Evolutionary conservation across 2,888 invertebrate genomes (phyloP), one percentile per base, ranked within the genome.

Genomic region (Cheilosia grossa): DNA sequence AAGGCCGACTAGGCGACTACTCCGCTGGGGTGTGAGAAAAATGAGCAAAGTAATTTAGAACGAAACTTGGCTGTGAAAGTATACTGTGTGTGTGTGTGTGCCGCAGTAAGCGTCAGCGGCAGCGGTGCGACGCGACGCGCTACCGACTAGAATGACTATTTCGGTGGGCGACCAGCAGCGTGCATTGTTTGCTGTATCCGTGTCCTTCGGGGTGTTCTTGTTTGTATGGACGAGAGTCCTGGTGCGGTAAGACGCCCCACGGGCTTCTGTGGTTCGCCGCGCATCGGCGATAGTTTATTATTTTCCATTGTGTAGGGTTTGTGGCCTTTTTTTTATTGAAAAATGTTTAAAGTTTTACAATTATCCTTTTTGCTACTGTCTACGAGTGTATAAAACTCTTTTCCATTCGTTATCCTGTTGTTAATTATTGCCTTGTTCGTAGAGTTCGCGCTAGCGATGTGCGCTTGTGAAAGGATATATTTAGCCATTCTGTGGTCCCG

Each of bases 291-390:
- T 72, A 82, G 77, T 77, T 82, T 82, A 82, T 82, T 82, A 82
- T 77, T 77, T 77, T 70, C 75, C 70, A 82, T 82, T 77, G 82
- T 82, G 66, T 61, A 54, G 42, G 40, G 21, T 24, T 19, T 79
- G 30, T 30, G 27, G n/a, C n/a, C 10, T 44, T 56, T 49, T 47
- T 74, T 81, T 59, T 72, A 82, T 77, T 72, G 82, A 67, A 82
- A 82, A 82, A 82, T 82, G 66, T 77, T 82, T 77, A 82, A 82
- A 82, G 77, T 82, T 82, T 61, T 67, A 72, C 82, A 82, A 82
- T 77, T 77, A 72, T 77, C 82, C 64, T 77, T 66, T 64, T 59
- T n/a, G 30, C 17, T 33, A 9, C 5, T 6, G 17, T 6, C 19
- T 30, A 17, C 4, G 4, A 1, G 7, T 6, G 6, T 37, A 17